These are phyloP conservation scores for Eutolmus rufibarbis DNA, from an alignment of 2,888 invertebrate genomes.

Conservation along the genomic window DNA sequence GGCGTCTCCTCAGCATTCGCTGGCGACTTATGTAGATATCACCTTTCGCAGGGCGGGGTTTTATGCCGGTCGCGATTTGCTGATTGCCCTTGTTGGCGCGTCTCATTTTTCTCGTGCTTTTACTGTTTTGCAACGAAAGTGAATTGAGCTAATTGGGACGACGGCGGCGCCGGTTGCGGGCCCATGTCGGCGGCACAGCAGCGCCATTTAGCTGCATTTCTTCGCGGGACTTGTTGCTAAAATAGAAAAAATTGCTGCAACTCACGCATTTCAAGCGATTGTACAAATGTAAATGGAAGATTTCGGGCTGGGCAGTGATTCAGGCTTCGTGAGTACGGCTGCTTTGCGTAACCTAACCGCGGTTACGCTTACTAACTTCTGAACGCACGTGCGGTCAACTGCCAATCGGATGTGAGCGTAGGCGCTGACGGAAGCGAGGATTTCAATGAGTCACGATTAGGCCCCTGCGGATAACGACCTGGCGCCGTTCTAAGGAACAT, in stretches of 20 bases:
- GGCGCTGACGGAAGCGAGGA: background rate
- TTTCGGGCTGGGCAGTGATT: background rate
- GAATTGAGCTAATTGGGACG: constrained; percentile 6
- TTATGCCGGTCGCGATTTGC: constrained; percentile 3
- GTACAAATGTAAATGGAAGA: background rate
- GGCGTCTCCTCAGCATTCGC: background rate
- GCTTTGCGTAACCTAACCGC: background rate
- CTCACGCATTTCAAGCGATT: background rate
- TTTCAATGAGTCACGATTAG: background rate
- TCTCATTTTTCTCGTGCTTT: background rate
- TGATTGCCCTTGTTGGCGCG: background rate
- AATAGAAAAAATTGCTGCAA: background rate
- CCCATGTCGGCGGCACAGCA: background rate
- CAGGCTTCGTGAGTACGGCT: background rate
- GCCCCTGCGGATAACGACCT: background rate
- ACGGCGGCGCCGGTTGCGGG: background rate
- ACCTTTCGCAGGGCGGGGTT: constrained; percentile 15
- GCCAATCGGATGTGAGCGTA: background rate
- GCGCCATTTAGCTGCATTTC: background rate
- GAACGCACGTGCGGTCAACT: background rate
- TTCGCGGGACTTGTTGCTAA: constrained; percentile 7
- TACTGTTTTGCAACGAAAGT: constrained; percentile 4
- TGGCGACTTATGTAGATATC: constrained; percentile 16
- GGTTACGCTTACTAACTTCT: background rate
- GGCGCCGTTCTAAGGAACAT: background rate